These are phyloP conservation scores for Deroptyus accipitrinus DNA, from an alignment of 2,113 vertebrate genomes.

Conservation along the genomic window DNA sequence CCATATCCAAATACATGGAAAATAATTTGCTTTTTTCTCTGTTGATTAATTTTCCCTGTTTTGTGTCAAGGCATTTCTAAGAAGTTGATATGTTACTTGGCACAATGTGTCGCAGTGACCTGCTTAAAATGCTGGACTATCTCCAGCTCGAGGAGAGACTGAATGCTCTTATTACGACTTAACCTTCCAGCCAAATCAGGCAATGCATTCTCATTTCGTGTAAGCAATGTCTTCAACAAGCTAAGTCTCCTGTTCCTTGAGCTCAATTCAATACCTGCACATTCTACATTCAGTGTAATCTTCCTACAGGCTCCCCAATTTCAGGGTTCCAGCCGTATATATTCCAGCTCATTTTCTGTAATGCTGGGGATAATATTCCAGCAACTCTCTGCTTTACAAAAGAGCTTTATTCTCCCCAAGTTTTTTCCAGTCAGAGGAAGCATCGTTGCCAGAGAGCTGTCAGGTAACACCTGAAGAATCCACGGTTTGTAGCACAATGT, in stretches of 20 bases:
- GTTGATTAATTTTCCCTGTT: not conserved
- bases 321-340: not conserved
- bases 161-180: not conserved
- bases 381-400: not conserved
- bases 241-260: not conserved
- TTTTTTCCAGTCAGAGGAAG: not conserved
- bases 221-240: not conserved
- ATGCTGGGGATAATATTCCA: not conserved
- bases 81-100: not conserved
- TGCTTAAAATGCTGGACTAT: not conserved
- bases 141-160: not conserved
- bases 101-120: not conserved
- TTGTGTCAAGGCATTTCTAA: not conserved
- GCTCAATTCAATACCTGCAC: not conserved
- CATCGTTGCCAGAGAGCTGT: not conserved
- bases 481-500: not conserved
- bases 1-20: not conserved
- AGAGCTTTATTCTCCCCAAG: not conserved
- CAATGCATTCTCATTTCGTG: not conserved
- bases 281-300: not conserved
- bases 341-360: not conserved
- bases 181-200: not conserved
- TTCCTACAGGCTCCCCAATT: not conserved
- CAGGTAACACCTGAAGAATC: not conserved
- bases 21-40: not conserved